A percentile compares a stretch with the other conserved stretches of the same genome.
Evolutionary conservation across 2,888 invertebrate species (phyloP).

Genomic region (Epinotia brunnichana): DNA sequence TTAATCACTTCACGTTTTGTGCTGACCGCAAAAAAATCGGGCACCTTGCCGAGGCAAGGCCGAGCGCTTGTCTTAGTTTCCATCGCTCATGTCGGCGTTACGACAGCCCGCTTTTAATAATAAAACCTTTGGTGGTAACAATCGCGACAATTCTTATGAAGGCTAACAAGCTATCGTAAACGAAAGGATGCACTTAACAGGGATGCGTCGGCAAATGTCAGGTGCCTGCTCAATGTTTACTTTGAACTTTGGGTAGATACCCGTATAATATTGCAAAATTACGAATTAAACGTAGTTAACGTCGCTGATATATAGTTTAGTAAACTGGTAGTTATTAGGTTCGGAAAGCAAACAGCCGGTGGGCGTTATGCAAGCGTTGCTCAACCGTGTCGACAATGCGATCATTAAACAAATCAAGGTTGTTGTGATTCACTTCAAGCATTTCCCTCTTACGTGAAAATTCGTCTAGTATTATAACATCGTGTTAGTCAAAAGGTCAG

Average conservation of each 20-base stretch:
- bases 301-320: conserved; percentile 42
- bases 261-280: conserved; percentile 45
- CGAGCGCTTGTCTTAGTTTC: conserved; percentile 67
- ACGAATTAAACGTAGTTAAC: conserved; percentile 23
- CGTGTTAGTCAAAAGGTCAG: conserved; percentile 53
- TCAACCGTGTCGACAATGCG: conserved; percentile 55
- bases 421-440: conserved; percentile 60
- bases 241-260: conserved; percentile 62
- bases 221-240: conserved; percentile 59
- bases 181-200: conserved; percentile 74
- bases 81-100: conserved; percentile 68
- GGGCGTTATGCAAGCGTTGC: conserved; percentile 61
- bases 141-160: conserved; percentile 71
- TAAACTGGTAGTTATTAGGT: conserved; percentile 53
- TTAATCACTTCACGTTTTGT: conserved; percentile 72
- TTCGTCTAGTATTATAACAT: conserved; percentile 23
- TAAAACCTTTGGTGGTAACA: conserved; percentile 51
- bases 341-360: conserved; percentile 56
- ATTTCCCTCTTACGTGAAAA: conserved; percentile 52
- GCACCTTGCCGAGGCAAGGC: conserved; percentile 74
- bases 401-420: conserved; percentile 64
- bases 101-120: conserved; percentile 51
- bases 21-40: conserved; percentile 76
- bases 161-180: conserved; percentile 69
- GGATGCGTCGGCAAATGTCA: conserved; percentile 72